phyloP scores from a whole-genome alignment of 2,888 invertebrate genomes.

The Hipparchia semele region DNA sequence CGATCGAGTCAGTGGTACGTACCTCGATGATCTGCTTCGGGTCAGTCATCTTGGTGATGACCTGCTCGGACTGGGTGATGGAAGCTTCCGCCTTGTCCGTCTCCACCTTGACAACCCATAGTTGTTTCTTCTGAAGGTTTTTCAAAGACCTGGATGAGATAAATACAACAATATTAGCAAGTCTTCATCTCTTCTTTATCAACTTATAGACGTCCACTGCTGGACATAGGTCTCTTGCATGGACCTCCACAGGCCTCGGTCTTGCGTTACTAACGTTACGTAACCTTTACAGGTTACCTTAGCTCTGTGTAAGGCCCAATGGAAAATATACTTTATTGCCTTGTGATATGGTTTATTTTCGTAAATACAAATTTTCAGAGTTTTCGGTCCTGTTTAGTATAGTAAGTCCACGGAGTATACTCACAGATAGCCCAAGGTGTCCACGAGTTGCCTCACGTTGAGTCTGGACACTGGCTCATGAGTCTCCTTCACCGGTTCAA shows the following conservation, averaged over 20 bases:
- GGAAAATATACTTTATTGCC: too few relatives aligned
- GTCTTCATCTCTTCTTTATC: too few relatives aligned
- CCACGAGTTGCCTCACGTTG: slow-evolving; percentile 74
- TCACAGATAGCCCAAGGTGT: slow-evolving; percentile 74
- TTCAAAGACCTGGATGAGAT: slow-evolving; percentile 64
- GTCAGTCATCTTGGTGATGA: slow-evolving; percentile 75
- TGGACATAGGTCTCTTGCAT: too few relatives aligned
- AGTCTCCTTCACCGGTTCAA: slow-evolving; percentile 55
- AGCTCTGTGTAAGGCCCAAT: too few relatives aligned
- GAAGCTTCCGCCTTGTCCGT: slow-evolving; percentile 74
- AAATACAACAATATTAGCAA: background rate
- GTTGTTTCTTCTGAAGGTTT: slow-evolving; percentile 73
- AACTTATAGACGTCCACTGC: too few relatives aligned
- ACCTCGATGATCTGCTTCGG: slow-evolving; percentile 77
- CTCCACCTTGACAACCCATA: slow-evolving; percentile 78
- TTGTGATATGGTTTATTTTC: too few relatives aligned
- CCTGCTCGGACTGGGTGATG: slow-evolving; percentile 75
- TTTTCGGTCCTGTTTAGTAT: too few relatives aligned
- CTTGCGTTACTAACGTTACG: too few relatives aligned
- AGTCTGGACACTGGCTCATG: slow-evolving; percentile 63
- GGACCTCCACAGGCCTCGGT: too few relatives aligned
- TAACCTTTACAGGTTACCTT: too few relatives aligned
- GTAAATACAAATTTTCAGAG: too few relatives aligned
- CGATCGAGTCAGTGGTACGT: background rate
- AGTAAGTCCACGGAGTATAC: slow-evolving; percentile 35